These are phyloP conservation scores for Caretta caretta DNA, from an alignment of 2,113 vertebrate genomes.

Conservation along the genomic window DNA sequence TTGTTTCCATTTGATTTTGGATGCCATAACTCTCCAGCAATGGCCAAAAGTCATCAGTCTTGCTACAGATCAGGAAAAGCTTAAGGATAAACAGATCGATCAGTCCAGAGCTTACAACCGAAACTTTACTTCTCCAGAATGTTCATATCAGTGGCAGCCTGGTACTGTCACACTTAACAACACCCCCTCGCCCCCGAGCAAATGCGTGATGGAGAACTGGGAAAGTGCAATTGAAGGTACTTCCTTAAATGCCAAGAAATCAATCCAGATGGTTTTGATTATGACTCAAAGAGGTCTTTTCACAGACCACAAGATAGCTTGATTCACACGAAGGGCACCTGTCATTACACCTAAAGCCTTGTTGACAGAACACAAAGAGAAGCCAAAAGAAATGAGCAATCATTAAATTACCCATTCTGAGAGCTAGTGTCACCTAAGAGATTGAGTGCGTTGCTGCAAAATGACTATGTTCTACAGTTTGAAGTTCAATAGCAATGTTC, in stretches of 20 bases:
- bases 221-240: not conserved
- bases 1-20: slow-evolving; percentile 50
- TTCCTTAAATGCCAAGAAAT: not conserved
- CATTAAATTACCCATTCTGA: not conserved
- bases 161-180: not conserved
- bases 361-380: not conserved
- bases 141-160: not conserved
- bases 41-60: slow-evolving; percentile 42
- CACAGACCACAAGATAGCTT: not conserved
- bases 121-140: fast-evolving
- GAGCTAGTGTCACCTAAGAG: not conserved
- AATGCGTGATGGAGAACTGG: fast-evolving
- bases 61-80: slow-evolving; percentile 6
- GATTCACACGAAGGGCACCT: not conserved
- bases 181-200: fast-evolving
- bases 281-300: not conserved
- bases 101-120: not conserved
- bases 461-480: not conserved
- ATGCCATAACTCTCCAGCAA: slow-evolving; percentile 14
- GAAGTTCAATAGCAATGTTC: not conserved
- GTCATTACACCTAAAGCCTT: not conserved
- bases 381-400: not conserved
- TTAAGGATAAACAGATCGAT: not conserved
- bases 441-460: not conserved
- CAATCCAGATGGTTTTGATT: not conserved